Percentiles rank a stretch among this genome's conserved stretches.
These are phyloP conservation scores for Dendronephthya gigantea DNA, from an alignment of 64 coral and sea anemone genomes.

Conservation along the genomic window DNA sequence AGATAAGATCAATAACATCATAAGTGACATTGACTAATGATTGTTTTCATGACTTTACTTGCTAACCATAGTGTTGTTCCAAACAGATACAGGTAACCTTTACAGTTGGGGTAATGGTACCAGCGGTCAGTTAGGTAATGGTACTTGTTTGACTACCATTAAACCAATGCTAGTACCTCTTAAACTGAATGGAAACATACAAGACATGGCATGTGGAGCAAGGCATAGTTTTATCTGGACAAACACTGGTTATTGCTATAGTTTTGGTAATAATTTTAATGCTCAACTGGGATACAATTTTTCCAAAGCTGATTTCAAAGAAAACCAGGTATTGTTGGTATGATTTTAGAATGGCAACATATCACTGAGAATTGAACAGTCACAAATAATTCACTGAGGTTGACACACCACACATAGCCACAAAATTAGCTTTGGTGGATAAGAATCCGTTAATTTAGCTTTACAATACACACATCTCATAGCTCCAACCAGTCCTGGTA, in stretches of 20 bases:
- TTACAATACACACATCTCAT: neutral
- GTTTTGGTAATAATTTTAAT: conserved; percentile 98
- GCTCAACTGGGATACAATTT: conserved; percentile 95
- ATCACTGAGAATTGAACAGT: too few species aligned
- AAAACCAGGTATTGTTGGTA: conserved; percentile 63
- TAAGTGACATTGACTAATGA: too few species aligned
- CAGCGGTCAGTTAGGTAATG: conserved; percentile 90
- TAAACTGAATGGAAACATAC: conserved; percentile 38
- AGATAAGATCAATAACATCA: too few species aligned
- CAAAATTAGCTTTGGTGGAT: too few species aligned
- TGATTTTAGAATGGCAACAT: too few species aligned
- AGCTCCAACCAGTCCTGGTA: conserved; percentile 64
- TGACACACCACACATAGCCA: neutral
- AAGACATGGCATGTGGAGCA: conserved; percentile 71
- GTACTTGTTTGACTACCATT: conserved; percentile 38
- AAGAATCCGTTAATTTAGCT: neutral
- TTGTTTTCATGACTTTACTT: too few species aligned
- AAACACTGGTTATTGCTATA: conserved; percentile 79
- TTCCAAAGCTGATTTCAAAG: conserved; percentile 92
- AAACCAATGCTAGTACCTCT: conserved; percentile 50
- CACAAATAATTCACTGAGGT: neutral
- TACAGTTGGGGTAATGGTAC: conserved; percentile 96
- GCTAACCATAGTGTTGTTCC: too few species aligned
- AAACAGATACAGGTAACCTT: conserved; percentile 51
- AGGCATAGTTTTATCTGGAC: conserved; percentile 90